Percentiles rank a stretch among this genome's conserved stretches.
phyloP scores from a whole-genome alignment of 2,797 vertebrate species.

The Aphelocoma californica region DNA sequence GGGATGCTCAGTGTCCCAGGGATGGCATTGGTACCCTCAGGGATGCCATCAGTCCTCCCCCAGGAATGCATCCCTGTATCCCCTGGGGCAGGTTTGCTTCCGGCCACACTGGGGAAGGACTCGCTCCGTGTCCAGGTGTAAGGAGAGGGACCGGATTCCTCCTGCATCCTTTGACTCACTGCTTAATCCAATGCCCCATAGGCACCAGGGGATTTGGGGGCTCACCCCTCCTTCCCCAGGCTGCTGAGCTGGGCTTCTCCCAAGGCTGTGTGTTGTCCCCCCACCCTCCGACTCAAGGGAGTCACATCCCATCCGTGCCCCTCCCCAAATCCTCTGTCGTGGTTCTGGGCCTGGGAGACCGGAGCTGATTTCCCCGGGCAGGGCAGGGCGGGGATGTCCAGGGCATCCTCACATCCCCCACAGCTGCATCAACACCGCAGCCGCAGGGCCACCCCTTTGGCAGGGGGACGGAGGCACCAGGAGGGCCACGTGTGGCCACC shows the following conservation, averaged over 20 bases:
- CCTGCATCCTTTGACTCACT: neutral
- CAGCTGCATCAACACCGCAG: neutral
- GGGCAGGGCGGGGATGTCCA: neutral
- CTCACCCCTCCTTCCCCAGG: neutral
- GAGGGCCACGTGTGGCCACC: fast-evolving
- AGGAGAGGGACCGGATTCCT: fast-evolving
- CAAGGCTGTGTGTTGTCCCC: too few relatives aligned
- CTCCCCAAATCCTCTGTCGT: neutral
- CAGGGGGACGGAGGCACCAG: neutral
- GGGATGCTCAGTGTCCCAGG: neutral
- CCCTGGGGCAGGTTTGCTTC: neutral
- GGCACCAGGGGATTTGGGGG: neutral
- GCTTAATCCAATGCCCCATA: neutral
- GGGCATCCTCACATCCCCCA: neutral
- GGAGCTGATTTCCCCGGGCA: neutral
- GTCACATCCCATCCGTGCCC: neutral
- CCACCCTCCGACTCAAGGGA: too few relatives aligned
- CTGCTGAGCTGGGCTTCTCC: neutral
- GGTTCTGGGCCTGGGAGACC: neutral
- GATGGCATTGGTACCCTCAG: neutral
- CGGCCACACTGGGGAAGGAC: fast-evolving
- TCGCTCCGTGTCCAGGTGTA: neutral
- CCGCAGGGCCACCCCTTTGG: neutral
- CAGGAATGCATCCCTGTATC: neutral
- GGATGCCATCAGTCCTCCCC: neutral